Evolutionary conservation across 2,888 invertebrate species (phyloP).

Genomic region (Tipula unca): DNA sequence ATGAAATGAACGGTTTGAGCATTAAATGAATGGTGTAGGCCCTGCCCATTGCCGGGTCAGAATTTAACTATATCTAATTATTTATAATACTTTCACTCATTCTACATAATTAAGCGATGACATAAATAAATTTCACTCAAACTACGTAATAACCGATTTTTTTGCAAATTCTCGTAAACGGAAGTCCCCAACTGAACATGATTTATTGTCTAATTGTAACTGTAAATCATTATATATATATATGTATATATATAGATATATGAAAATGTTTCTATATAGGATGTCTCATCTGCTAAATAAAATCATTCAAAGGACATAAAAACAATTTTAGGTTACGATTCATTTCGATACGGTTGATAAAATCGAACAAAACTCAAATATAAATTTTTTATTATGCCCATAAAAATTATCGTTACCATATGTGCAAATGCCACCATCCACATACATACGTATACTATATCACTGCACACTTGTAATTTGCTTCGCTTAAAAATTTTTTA

Average conservation of each 20-base stretch:
- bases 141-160: not conserved
- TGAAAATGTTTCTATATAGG: too few species aligned
- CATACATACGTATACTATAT: not conserved
- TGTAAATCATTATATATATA: not conserved
- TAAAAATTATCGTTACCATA: conserved; percentile 8
- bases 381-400: not conserved
- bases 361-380: not conserved
- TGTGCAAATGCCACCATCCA: not conserved
- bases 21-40: too few species aligned
- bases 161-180: not conserved
- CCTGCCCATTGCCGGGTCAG: too few species aligned
- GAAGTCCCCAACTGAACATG: not conserved
- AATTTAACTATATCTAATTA: too few species aligned
- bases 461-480: not conserved
- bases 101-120: too few species aligned
- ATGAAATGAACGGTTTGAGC: too few species aligned
- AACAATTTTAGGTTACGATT: not conserved
- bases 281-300: not conserved
- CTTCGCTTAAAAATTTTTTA: not conserved
- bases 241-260: too few species aligned
- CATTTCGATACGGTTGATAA: not conserved
- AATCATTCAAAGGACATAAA: not conserved
- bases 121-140: not conserved
- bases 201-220: not conserved
- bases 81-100: too few species aligned